Evolutionary conservation across 2,797 vertebrate genomes (phyloP), one percentile per base, ranked within the genome.

Genomic region (Aratinga solstitialis): DNA sequence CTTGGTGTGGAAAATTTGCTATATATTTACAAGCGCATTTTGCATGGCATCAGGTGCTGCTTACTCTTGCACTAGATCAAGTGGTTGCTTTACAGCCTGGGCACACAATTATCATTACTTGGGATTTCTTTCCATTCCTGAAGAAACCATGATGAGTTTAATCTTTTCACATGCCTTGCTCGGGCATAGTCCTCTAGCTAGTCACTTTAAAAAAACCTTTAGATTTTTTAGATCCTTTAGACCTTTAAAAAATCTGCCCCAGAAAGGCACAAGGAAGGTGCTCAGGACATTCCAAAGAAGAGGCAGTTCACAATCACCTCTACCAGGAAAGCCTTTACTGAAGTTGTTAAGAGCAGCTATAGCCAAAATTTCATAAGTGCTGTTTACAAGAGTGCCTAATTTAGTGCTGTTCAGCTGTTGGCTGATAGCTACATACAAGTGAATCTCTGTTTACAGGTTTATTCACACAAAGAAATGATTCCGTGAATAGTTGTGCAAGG

Each of bases 31-130:
- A 81, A 40, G 19, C 40, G 22, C 10, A 23, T 77, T 78, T 83
- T 86, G 22, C 14, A 12, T 7, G 29, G 30, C 43, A 36, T 27
- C 29, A 45, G 21, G 10, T 63, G 43, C 10, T 74, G 34, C 47
- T 61, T 74, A 32, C 22, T 68, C n/a, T 53, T 26, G 53, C 1
- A 1, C 24, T 63, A 24, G 13, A 30, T 15, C 0, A 1, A 76
- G 21, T 19, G 18, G 45, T 38, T 67, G 32, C 34, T 90, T 76
- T 90, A 72, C 18, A 50, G 16, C 10, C 17, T 30, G 23, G 29
- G 21, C 15, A 8, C 36, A 32, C 4, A 26, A 47, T 72, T 72
- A 40, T 3, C 2, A 1, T 50, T 76, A 72, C 36, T 54, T 54
- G 42, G 48, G 29, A 53, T 71, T 73, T 86, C 34, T 71, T 79